Evolutionary conservation across 2,797 vertebrate species (phyloP), one percentile per base, ranked within the genome.

Genomic region (Vultur gryphus): DNA sequence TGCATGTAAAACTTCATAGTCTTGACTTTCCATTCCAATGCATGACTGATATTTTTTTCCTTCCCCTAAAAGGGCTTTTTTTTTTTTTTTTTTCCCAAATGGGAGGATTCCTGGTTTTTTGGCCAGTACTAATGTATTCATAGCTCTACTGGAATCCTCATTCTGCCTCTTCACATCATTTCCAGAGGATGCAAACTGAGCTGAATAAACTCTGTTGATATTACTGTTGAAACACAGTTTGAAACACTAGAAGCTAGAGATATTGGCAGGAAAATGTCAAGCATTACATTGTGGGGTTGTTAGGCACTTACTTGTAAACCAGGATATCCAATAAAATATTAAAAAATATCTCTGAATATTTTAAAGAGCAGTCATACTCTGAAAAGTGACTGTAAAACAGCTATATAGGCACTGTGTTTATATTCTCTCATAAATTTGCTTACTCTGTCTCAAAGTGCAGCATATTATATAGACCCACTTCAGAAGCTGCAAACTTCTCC

Each of bases 311-410:
- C 66, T 87, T 82, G 44, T 75, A 89, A 87, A 83, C 25, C 26
- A 83, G 25, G 28, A 29, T 76, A 87, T 19, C 79, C 28, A 92
- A 80, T 95, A 90, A 95, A 90, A 96, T 94, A 87, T 92, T 78
- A 12, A 94, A 80, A 89, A 94, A 84, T 67, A 58, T 41, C 62
- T 92, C 46, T 78, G 91, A 95, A 93, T 89, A 87, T 87, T 95
- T 95, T 89, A 81, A 91, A 92, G 79, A 94, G 29, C 28, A 77
- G 46, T 86, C 70, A 57, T 57, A 70, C 35, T 90, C 37, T 62
- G 58, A 94, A 87, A 83, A 83, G 39, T 41, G 20, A 51, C 28
- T 37, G 55, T 73, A 54, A 80, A 93, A 69, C 2, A 10, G 16
- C 21, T 84, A 93, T 77, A 43, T 41, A 37, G 29, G 18, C 52